Evolutionary conservation across 2,888 invertebrate species (phyloP), one percentile per base, ranked within the genome.

Genomic region (Pocota personata): DNA sequence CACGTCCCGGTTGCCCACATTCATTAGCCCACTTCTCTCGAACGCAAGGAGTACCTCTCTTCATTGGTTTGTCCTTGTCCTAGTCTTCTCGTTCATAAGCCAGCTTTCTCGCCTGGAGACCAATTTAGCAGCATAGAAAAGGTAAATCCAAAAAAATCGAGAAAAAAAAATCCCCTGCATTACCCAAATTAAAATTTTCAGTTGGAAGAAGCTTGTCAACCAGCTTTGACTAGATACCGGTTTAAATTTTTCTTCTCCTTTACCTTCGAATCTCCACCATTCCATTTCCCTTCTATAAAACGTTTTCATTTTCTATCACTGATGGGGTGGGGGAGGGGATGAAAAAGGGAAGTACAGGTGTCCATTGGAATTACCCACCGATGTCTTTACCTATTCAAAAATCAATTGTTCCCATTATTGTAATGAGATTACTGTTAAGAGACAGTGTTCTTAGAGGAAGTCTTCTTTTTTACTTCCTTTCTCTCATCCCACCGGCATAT

Each of bases 371-470:
- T 79, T 66, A 79, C 58, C 57, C 64, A 52, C 37, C 76, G 30
- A 62, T 69, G 76, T 82, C 82, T 66, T 71, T 72, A 78, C 19
- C 77, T 78, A 79, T 75, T 84, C 83, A 84, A 84, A 84, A 84
- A 84, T 84, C 83, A 84, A 84, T 84, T 84, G 83, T 84, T 84
- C 83, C 79, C 83, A 84, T 84, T 84, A 84, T 79, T 79, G 79
- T 84, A 84, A 84, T 84, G 79, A 79, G 83, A 84, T 84, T 84
- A 79, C 79, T 69, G 52, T 79, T 73, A 73, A 55, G 48, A 66
- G 77, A 67, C 48, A 60, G 48, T 75, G 21, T 43, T 73, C 73
- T 76, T 24, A 27, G 43, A 16, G 10, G 16, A 16, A 66, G 52
- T 19, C 10, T 1, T 14, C n/a, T 48, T 4, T 19, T 6, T 43